Conservation (phyloP, 1,140 invertebrate species). For the Heterodera schachtii region DNA sequence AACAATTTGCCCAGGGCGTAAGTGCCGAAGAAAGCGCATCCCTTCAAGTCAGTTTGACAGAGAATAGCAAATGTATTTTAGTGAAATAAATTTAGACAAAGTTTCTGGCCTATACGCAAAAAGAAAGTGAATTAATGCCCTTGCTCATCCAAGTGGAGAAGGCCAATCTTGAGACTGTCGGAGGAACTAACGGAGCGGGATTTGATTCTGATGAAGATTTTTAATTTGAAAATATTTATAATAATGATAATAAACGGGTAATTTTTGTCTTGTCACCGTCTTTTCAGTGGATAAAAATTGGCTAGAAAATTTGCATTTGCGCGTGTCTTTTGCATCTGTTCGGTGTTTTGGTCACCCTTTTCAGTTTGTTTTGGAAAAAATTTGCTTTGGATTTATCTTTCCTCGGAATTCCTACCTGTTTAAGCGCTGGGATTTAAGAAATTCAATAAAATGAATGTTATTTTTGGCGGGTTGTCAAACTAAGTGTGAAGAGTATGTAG, state of each 20-base stretch:
- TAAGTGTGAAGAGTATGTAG: too few relatives aligned
- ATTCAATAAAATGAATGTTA: too few relatives aligned
- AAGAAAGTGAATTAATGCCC: slow-evolving; percentile 18
- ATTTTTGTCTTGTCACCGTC: not conserved
- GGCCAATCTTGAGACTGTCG: not conserved
- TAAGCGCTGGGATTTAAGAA: too few relatives aligned
- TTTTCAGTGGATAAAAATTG: too few relatives aligned
- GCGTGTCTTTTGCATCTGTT: too few relatives aligned
- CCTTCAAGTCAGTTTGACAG: slow-evolving; percentile 16
- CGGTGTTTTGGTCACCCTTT: too few relatives aligned
- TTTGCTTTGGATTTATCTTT: too few relatives aligned
- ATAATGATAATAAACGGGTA: not conserved
- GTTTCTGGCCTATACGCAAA: slow-evolving; percentile 27
- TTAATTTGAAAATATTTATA: slow-evolving; percentile 4
- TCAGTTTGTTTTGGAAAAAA: too few relatives aligned
- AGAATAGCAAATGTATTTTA: not conserved
- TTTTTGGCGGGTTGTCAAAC: too few relatives aligned
- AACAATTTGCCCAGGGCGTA: slow-evolving; percentile 26
- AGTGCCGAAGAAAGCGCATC: slow-evolving; percentile 21
- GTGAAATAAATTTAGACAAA: slow-evolving; percentile 12
- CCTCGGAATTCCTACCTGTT: too few relatives aligned
- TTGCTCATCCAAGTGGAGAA: slow-evolving; percentile 27
- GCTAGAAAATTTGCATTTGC: too few relatives aligned
- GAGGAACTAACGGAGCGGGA: not conserved
- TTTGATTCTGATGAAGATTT: slow-evolving; percentile 33